These are phyloP conservation scores for Koerneria pararmatus DNA, from an alignment of 2,888 invertebrate genomes.

Conservation along the genomic window DNA sequence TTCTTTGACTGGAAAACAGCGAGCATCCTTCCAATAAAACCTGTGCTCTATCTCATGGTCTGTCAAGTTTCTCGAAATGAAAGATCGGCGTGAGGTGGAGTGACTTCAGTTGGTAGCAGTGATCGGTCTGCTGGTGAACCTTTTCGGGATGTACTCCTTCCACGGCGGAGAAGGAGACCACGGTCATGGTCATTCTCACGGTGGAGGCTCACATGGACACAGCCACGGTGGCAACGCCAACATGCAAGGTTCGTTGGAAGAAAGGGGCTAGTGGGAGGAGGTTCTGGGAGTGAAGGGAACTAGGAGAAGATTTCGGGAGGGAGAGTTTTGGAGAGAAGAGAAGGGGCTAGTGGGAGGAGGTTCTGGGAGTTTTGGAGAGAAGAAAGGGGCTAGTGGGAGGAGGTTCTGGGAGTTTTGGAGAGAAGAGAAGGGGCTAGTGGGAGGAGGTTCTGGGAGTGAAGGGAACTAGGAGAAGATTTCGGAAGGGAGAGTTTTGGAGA, in stretches of 20 bases:
- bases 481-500: no score
- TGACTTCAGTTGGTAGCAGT: slow-evolving; percentile 64
- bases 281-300: neutral
- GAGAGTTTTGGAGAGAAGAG: no score
- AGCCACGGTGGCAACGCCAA: slow-evolving; percentile 64
- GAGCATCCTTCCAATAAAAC: neutral
- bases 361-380: no score
- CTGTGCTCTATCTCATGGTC: neutral
- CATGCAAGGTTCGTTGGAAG: slow-evolving; percentile 63
- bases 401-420: neutral
- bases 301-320: no score
- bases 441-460: neutral
- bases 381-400: no score
- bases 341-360: no score
- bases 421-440: neutral
- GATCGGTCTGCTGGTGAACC: slow-evolving; percentile 65
- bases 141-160: slow-evolving; percentile 66
- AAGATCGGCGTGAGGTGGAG: slow-evolving; percentile 12
- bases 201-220: slow-evolving; percentile 57
- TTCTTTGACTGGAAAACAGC: neutral
- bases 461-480: neutral
- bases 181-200: slow-evolving; percentile 55
- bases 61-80: neutral
- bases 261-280: neutral
- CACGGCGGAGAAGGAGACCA: slow-evolving; percentile 48